Evolutionary conservation across 2,888 invertebrate species (phyloP), one percentile per base, ranked within the genome.

Genomic region (Luperina nickerlii): DNA sequence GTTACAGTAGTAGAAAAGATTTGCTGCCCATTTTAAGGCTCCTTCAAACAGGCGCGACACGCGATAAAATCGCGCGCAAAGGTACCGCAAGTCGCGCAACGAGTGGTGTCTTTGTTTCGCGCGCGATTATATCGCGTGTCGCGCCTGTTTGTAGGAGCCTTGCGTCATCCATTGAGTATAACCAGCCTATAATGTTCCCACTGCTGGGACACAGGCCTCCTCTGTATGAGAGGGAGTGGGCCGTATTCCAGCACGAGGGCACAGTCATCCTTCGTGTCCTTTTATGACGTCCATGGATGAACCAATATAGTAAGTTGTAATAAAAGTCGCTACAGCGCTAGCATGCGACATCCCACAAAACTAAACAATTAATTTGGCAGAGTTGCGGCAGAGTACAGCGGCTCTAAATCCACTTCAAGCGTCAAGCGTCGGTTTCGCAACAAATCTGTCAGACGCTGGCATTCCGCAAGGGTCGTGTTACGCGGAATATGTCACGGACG

Each of bases 371-470:
- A 63, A 81, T 76, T 81, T 72, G 68, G 75, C 45, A 65, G 45
- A 79, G 54, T 45, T 38, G 38, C 27, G 67, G 63, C 69, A 77
- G 67, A 72, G 72, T 69, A 63, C n/a, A 51, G 74, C 74, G 76
- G 85, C 74, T 82, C 85, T 79, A 87, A 88, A 88, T 87, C 70
- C 75, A 70, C 74, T 79, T 72, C 11, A 72, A 85, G 74, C 79
- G 74, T 38, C 69, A 67, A 80, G 42, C 65, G 57, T n/a, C 48
- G 51, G 70, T 88, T 89, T 81, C 70, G 84, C 77, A 82, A 88
- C 81, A 78, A 79, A 85, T 81, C 87, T 86, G 86, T 89, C 87
- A 81, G 77, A 71, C 65, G 63, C 62, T 76, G 78, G 75, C 89
- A 86, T 88, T 82, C 81, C 75, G 32, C 24, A 38, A 79, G 83